These are phyloP conservation scores for Picathartes gymnocephalus DNA, from an alignment of 2,113 vertebrate genomes.

Conservation along the genomic window DNA sequence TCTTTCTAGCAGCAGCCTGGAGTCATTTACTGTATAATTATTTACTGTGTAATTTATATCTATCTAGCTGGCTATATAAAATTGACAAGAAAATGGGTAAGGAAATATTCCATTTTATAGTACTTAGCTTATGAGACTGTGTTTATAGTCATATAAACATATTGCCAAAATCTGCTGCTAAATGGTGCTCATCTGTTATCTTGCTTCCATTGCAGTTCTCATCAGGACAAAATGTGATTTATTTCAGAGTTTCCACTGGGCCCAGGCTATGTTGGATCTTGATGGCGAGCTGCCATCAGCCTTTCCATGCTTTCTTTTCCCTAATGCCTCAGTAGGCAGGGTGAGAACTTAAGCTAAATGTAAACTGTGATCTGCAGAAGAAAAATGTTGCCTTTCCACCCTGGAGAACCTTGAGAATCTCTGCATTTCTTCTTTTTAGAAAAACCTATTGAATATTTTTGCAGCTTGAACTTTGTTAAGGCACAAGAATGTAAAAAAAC, in stretches of 20 bases:
- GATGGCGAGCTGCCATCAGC: conserved; percentile 7
- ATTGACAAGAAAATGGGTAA: neutral
- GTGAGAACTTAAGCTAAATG: neutral
- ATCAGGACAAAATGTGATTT: neutral
- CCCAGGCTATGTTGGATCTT: neutral
- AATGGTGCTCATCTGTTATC: neutral
- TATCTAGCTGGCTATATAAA: neutral
- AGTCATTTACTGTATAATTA: neutral
- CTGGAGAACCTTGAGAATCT: neutral
- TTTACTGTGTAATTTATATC: neutral
- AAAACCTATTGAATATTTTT: neutral
- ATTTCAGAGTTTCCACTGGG: neutral
- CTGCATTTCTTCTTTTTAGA: neutral
- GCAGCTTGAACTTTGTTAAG: neutral
- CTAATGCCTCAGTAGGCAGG: neutral
- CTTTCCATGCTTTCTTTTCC: neutral
- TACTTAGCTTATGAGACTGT: neutral
- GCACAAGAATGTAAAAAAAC: neutral
- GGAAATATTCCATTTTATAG: neutral
- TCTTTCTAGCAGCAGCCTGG: neutral
- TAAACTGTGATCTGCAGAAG: neutral
- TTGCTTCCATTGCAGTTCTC: neutral
- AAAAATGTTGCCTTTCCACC: neutral
- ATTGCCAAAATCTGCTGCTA: conserved; percentile 16
- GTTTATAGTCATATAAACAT: neutral